A percentile compares a stretch with the other conserved stretches of the same genome.
Conservation (phyloP, 2,797 vertebrate genomes). For the Sebastes taczanowskii region DNA sequence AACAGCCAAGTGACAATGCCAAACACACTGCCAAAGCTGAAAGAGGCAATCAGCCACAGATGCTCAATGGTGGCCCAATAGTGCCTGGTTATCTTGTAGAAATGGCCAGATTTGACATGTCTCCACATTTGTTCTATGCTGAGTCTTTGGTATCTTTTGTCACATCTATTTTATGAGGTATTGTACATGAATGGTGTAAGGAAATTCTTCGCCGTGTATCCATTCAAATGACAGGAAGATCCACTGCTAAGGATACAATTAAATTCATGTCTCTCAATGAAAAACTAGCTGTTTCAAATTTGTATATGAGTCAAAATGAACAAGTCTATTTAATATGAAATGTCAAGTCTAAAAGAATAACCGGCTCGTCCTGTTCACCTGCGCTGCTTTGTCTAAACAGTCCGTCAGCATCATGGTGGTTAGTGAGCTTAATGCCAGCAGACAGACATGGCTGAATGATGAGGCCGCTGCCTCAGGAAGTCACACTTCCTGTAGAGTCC, state of each 20-base stretch:
- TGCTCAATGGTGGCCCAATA: neutral
- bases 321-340: neutral
- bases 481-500: slow-evolving; percentile 20
- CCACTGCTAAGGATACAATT: neutral
- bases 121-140: neutral
- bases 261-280: neutral
- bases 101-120: neutral
- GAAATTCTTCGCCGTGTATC: neutral
- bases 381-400: neutral
- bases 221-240: slow-evolving; percentile 12
- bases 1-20: slow-evolving; percentile 9
- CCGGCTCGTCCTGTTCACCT: neutral
- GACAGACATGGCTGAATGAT: slow-evolving; percentile 42
- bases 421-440: neutral
- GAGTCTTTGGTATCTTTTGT: neutral
- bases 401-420: neutral
- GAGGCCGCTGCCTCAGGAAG: slow-evolving; percentile 40
- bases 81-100: neutral
- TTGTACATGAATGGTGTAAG: neutral
- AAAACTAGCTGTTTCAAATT: neutral
- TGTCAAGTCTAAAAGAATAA: neutral
- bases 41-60: slow-evolving; percentile 17
- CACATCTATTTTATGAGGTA: neutral
- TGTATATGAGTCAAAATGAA: neutral
- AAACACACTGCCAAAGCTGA: slow-evolving; percentile 25